These are phyloP conservation scores for Thaumetopoea pityocampa DNA, from an alignment of 1,140 invertebrate genomes.

Conservation along the genomic window DNA sequence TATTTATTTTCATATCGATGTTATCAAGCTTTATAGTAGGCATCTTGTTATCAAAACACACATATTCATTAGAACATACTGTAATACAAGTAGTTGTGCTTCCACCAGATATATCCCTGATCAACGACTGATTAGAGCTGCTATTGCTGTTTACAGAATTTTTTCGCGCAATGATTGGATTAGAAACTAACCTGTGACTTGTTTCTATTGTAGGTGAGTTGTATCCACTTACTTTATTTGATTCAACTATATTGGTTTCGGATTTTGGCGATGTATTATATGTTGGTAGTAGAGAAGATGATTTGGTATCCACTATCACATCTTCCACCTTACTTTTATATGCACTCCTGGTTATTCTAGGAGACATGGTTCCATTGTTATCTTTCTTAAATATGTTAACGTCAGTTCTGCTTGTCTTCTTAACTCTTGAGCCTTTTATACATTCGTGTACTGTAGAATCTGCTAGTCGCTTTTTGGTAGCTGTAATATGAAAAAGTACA, in stretches of 20 bases:
- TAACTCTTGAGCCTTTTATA: too few relatives aligned
- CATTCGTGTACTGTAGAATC: too few relatives aligned
- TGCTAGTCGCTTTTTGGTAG: too few relatives aligned
- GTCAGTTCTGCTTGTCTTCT: too few relatives aligned
- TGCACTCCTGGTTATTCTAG: too few relatives aligned
- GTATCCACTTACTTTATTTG: neutral
- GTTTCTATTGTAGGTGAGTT: neutral
- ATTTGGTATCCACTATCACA: neutral
- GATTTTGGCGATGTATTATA: too few relatives aligned
- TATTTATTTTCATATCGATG: slow-evolving; percentile 11
- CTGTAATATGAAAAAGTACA: too few relatives aligned
- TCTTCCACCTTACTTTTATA: slow-evolving; percentile 6
- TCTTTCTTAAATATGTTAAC: too few relatives aligned
- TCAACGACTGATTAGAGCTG: slow-evolving; percentile 41
- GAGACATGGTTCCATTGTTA: too few relatives aligned
- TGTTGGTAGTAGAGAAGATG: neutral
- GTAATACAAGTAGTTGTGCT: slow-evolving; percentile 41
- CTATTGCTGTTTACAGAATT: slow-evolving; percentile 22
- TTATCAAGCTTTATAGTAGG: slow-evolving; percentile 35
- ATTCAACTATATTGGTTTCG: too few relatives aligned
- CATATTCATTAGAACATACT: slow-evolving; percentile 38
- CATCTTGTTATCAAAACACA: slow-evolving; percentile 44
- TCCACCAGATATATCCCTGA: slow-evolving; percentile 49
- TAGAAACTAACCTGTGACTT: too few relatives aligned
- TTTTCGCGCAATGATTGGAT: slow-evolving; percentile 19